These are phyloP conservation scores for Torymus aiolomorphi DNA, from an alignment of 2,888 invertebrate genomes.

Conservation along the genomic window DNA sequence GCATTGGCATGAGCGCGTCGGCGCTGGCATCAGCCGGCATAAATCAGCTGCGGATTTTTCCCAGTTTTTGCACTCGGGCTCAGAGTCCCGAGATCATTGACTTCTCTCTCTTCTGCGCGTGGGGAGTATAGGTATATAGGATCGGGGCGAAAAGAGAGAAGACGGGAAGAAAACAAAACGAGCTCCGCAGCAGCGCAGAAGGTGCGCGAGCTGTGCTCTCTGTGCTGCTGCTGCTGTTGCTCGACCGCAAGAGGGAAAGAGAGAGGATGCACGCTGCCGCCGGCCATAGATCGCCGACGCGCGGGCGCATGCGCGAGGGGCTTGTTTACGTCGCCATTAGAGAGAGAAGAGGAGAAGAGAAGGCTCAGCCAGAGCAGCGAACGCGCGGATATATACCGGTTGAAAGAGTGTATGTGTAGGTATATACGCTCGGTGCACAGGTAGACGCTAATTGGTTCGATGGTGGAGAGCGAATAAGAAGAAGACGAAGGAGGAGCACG, in stretches of 20 bases:
- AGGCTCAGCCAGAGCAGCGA: background rate
- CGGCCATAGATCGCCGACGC: conserved; percentile 1
- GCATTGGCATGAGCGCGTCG: too few species aligned
- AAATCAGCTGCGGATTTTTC: conserved; percentile 16
- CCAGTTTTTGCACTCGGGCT: background rate
- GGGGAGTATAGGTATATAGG: too few species aligned
- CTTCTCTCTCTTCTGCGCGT: background rate
- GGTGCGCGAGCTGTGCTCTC: conserved; percentile 24
- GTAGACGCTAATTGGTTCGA: too few species aligned
- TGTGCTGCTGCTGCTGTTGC: background rate
- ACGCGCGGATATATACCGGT: background rate
- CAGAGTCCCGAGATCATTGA: background rate
- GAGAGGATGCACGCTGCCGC: conserved; percentile 41
- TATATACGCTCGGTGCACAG: too few species aligned
- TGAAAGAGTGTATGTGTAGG: too few species aligned
- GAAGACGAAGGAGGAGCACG: too few species aligned
- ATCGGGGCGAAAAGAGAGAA: conserved; percentile 35
- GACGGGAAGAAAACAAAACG: conserved; percentile 11
- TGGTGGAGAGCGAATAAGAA: too few species aligned
- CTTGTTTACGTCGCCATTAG: conserved; percentile 73
- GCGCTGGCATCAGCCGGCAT: conserved; percentile 1
- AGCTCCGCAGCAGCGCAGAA: background rate
- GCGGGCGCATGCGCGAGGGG: conserved; percentile 67
- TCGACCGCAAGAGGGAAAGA: conserved; percentile 24
- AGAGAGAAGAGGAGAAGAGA: conserved; percentile 41